Conservation (phyloP, 2,113 vertebrate genomes). For the Caloenas nicobarica region DNA sequence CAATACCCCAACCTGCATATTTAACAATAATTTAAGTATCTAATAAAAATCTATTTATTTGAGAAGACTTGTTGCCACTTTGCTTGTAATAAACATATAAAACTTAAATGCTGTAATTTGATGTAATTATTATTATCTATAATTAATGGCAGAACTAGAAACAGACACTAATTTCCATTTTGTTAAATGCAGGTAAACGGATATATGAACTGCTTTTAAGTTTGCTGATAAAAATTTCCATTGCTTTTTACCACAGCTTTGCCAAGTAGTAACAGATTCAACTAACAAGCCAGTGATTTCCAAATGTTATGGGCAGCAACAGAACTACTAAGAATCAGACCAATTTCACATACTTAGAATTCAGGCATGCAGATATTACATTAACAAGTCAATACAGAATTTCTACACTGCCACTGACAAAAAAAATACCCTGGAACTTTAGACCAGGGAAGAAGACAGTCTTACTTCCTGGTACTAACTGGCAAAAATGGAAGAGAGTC, state of each 20-base stretch:
- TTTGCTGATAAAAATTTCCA: not conserved
- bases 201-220: not conserved
- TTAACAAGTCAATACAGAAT: not conserved
- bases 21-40: not conserved
- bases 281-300: not conserved
- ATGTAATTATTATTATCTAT: not conserved
- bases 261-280: not conserved
- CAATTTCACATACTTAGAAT: not conserved
- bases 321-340: not conserved
- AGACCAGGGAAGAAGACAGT: not conserved
- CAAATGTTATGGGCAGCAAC: not conserved
- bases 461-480: not conserved
- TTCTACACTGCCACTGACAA: not conserved
- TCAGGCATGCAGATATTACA: not conserved
- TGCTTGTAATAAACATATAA: not conserved
- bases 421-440: not conserved
- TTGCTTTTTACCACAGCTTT: not conserved
- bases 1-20: not conserved
- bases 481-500: not conserved
- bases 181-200: not conserved
- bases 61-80: not conserved
- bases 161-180: not conserved
- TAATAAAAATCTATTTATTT: not conserved
- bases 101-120: not conserved
- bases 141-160: not conserved